Evolutionary conservation across 1,140 invertebrate genomes (phyloP).

Genomic region (Neomicropteryx cornuta): DNA sequence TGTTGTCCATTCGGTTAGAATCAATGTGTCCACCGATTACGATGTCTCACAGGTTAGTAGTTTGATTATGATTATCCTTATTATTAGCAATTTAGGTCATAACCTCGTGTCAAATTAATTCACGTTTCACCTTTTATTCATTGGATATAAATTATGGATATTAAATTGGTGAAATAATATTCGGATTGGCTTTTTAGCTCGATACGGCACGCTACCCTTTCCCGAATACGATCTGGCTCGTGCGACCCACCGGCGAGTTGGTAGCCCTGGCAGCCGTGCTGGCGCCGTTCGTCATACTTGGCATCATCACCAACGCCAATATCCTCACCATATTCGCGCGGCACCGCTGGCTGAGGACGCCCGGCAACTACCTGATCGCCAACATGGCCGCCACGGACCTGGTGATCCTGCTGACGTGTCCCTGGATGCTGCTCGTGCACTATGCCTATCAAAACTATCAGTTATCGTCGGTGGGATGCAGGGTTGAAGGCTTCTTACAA

Average conservation of each 20-base stretch:
- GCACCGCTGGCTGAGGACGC: conserved; percentile 57
- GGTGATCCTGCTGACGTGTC: conserved; percentile 59
- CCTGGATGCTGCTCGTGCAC: conserved; percentile 55
- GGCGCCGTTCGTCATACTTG: conserved; percentile 50
- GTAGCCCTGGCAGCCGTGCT: conserved; percentile 47
- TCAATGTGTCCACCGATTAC: conserved; percentile 5
- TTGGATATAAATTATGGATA: too few relatives aligned
- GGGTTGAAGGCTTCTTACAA: conserved; percentile 56
- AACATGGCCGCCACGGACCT: conserved; percentile 72
- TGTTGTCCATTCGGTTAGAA: conserved; percentile 5
- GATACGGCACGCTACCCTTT: conserved; percentile 36
- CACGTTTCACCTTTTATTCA: too few relatives aligned
- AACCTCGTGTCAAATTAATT: too few relatives aligned
- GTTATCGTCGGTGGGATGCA: conserved; percentile 55
- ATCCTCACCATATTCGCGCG: conserved; percentile 56
- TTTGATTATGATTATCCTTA: too few relatives aligned
- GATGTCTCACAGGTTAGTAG: conserved; percentile 4
- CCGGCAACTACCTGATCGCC: conserved; percentile 68
- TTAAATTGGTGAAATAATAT: too few relatives aligned
- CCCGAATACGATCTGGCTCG: conserved; percentile 48
- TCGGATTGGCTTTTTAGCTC: too few relatives aligned
- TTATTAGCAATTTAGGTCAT: too few relatives aligned
- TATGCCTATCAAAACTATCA: conserved; percentile 68
- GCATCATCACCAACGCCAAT: conserved; percentile 59
- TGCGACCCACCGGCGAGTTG: conserved; percentile 45